phyloP scores from a whole-genome alignment of 2,113 vertebrate species.

The Ardeotis arabs region DNA sequence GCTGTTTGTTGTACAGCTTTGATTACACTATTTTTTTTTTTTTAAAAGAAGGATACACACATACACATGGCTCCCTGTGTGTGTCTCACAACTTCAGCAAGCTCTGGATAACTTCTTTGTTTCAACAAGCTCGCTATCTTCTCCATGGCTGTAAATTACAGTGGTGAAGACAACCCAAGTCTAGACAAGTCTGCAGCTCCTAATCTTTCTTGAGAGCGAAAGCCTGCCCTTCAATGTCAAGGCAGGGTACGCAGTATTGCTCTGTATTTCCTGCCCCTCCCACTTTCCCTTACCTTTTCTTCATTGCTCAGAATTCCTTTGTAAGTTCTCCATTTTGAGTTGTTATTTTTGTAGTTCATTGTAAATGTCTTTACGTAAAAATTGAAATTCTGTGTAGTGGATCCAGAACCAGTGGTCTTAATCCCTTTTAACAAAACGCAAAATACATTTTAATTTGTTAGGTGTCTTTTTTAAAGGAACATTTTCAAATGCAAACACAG shows the following conservation, averaged over 20 bases:
- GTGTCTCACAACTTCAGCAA: background rate
- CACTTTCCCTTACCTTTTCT: slow-evolving; percentile 75
- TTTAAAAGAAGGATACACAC: background rate
- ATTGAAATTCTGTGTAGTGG: slow-evolving; percentile 67
- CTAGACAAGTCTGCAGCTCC: slow-evolving; percentile 27
- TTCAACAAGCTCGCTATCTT: background rate
- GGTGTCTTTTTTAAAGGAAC: background rate
- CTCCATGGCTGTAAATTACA: background rate
- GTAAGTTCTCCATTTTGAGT: slow-evolving; percentile 81
- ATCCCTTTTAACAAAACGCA: slow-evolving; percentile 75
- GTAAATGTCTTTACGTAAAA: slow-evolving; percentile 83
- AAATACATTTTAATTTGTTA: background rate
- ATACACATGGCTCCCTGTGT: background rate
- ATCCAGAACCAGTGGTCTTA: slow-evolving; percentile 80
- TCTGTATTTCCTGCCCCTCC: background rate
- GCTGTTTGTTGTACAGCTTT: background rate
- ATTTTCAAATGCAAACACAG: slow-evolving; percentile 5
- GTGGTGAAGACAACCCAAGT: background rate
- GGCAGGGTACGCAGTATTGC: accelerated
- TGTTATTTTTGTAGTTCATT: slow-evolving; percentile 80
- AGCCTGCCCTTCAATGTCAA: background rate
- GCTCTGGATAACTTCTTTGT: background rate
- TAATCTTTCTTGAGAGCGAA: slow-evolving; percentile 5
- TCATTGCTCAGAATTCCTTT: slow-evolving; percentile 75
- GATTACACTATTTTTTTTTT: accelerated